phyloP scores from a whole-genome alignment of 2,888 invertebrate genomes.

The Leuctra nigra region DNA sequence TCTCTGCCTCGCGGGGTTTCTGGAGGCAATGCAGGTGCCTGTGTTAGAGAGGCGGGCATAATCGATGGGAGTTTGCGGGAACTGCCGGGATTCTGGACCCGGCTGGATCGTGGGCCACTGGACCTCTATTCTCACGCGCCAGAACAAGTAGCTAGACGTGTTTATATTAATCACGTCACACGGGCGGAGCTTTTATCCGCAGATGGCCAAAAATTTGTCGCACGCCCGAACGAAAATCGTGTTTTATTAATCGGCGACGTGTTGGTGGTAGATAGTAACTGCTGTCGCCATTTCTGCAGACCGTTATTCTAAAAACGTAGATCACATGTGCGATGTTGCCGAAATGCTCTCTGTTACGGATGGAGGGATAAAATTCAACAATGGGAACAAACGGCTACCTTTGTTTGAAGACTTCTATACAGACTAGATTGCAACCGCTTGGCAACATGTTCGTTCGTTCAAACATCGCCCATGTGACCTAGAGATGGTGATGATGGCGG shows the following conservation, averaged over 20 bases:
- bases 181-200: too few species aligned
- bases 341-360: not conserved
- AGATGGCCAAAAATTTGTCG: too few species aligned
- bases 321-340: not conserved
- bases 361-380: not conserved
- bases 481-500: not conserved
- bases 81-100: not conserved
- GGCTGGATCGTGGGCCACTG: not conserved
- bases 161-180: too few species aligned
- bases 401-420: not conserved
- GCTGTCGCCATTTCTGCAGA: conserved; percentile 9
- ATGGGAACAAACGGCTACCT: not conserved
- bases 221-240: too few species aligned
- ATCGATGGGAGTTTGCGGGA: not conserved
- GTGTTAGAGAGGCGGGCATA: not conserved
- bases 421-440: not conserved
- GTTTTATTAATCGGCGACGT: too few species aligned
- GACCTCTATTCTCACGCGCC: not conserved
- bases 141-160: too few species aligned
- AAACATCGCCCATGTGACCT: not conserved
- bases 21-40: not conserved
- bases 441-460: not conserved
- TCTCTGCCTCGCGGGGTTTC: not conserved
- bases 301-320: not conserved
- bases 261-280: too few species aligned